Conservation (phyloP, 2,888 invertebrate genomes). For the Papilio demoleus region DNA sequence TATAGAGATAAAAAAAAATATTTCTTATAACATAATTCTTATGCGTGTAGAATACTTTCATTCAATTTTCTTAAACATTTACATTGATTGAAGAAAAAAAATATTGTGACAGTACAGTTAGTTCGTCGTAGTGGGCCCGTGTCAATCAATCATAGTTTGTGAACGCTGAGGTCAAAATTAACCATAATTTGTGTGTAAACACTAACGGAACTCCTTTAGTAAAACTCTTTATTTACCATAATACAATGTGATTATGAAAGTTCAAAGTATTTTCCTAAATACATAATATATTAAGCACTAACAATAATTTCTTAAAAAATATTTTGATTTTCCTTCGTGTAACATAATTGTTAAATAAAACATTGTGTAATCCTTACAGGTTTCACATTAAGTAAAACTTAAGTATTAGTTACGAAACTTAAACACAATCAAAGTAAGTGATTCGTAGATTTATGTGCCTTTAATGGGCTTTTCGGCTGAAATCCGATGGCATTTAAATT, state of each 20-base stretch:
- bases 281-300: too few relatives aligned
- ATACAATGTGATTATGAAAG: constrained; percentile 19
- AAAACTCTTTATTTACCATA: background rate
- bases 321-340: background rate
- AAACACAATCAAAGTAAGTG: constrained; percentile 26
- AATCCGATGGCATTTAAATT: constrained; percentile 61
- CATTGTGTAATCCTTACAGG: background rate
- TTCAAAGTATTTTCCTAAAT: background rate
- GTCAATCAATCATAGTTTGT: constrained; percentile 53
- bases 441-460: constrained; percentile 47
- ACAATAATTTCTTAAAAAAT: too few relatives aligned
- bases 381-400: background rate
- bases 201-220: constrained; percentile 63
- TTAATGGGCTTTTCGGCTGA: constrained; percentile 58
- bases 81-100: background rate
- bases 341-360: background rate
- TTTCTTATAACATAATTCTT: too few relatives aligned
- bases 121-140: constrained; percentile 34
- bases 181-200: constrained; percentile 66
- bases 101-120: constrained; percentile 30
- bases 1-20: too few relatives aligned
- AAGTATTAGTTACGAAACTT: constrained; percentile 22
- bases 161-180: constrained; percentile 56
- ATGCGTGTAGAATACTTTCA: too few relatives aligned
- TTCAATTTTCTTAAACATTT: too few relatives aligned